Evolutionary conservation across 92 coral and sea anemone genomes (phyloP).

Genomic region (Parazoanthus darwini): DNA sequence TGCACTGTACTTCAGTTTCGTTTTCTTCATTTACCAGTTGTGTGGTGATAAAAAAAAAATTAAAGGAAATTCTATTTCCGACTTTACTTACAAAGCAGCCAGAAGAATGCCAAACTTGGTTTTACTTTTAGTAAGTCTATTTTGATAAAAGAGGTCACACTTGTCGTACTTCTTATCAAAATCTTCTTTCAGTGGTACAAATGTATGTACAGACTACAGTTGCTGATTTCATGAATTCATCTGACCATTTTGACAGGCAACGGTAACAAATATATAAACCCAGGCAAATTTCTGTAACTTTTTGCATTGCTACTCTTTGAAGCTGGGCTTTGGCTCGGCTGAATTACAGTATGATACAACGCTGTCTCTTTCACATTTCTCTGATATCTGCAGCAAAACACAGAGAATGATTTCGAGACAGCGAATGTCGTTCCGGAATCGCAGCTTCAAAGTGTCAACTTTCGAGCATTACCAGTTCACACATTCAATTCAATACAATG

Average conservation of each 20-base stretch:
- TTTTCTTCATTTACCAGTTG: background rate
- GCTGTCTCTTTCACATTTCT: background rate
- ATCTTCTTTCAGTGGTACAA: too few species aligned
- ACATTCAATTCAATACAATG: background rate
- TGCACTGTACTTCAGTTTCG: background rate
- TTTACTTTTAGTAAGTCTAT: background rate
- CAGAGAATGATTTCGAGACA: background rate
- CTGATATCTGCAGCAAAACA: background rate
- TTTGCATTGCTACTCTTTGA: too few species aligned
- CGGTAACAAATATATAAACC: too few species aligned
- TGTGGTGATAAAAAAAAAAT: background rate
- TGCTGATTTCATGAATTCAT: too few species aligned
- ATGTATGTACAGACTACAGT: too few species aligned
- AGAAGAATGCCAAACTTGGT: background rate
- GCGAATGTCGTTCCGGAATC: too few species aligned
- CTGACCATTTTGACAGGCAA: too few species aligned
- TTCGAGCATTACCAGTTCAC: slow-evolving; percentile 12
- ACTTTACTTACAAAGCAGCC: background rate
- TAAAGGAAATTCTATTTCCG: slow-evolving; percentile 13
- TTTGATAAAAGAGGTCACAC: background rate
- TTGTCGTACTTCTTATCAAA: too few species aligned
- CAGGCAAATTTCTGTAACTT: too few species aligned
- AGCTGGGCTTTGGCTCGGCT: background rate
- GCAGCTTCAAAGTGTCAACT: slow-evolving; percentile 6
- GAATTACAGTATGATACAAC: background rate